Conservation (phyloP, 2,797 vertebrate genomes). For the Acropternis orthonyx region DNA sequence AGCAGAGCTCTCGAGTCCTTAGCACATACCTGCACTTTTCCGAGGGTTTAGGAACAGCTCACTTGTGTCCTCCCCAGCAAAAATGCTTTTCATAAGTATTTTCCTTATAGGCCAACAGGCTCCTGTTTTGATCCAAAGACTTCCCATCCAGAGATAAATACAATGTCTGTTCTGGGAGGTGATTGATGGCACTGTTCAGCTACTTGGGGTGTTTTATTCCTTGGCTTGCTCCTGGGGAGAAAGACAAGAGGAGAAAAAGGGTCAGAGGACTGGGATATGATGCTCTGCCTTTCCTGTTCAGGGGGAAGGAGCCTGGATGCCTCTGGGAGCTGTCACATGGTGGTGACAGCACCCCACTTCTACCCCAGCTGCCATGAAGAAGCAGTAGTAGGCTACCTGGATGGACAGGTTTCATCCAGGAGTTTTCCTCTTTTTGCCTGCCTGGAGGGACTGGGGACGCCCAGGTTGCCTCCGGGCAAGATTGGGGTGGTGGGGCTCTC, state of each 20-base stretch:
- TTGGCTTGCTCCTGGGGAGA: neutral
- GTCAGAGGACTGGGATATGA: neutral
- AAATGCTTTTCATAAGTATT: neutral
- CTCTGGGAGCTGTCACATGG: neutral
- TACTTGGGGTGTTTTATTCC: neutral
- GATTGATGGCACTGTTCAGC: neutral
- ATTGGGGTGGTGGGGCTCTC: neutral
- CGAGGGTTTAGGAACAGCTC: neutral
- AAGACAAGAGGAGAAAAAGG: neutral
- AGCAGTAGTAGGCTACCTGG: accelerated
- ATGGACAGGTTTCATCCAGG: neutral
- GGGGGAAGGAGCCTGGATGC: neutral
- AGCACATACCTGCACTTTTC: neutral
- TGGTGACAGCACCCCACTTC: neutral
- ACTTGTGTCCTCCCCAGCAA: accelerated
- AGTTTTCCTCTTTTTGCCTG: neutral
- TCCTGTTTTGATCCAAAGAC: neutral
- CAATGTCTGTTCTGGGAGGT: accelerated
- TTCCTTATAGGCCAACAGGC: neutral
- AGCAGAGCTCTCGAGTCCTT: neutral
- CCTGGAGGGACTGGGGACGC: too few relatives aligned
- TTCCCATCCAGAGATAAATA: neutral
- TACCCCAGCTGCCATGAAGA: accelerated
- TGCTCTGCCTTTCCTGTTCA: neutral
- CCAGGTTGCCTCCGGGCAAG: accelerated